Evolutionary conservation across 1,140 invertebrate species (phyloP).

Genomic region (Drosophila parvula): DNA sequence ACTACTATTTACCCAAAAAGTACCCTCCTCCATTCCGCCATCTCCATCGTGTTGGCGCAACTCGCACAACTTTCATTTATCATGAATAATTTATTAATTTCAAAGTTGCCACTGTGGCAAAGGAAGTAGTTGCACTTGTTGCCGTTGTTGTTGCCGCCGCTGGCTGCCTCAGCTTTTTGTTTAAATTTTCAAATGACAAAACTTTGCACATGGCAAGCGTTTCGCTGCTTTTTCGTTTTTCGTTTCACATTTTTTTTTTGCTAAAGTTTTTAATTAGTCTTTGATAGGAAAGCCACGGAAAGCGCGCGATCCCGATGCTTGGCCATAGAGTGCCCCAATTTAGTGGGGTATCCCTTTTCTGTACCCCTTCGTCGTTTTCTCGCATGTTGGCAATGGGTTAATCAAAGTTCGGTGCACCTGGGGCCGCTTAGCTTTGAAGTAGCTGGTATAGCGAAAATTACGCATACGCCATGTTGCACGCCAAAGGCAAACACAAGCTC

Average conservation of each 20-base stretch:
- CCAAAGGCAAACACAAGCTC: conserved; percentile 21
- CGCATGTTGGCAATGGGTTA: conserved; percentile 33
- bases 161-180: conserved; percentile 67
- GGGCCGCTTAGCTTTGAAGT: conserved; percentile 44
- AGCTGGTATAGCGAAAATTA: conserved; percentile 46
- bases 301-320: conserved; percentile 9
- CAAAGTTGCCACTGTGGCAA: conserved; percentile 53
- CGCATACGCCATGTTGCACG: conserved; percentile 68
- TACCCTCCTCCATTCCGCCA: neutral
- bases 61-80: conserved; percentile 62
- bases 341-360: conserved; percentile 30
- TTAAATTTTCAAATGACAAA: conserved; percentile 80
- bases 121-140: conserved; percentile 48
- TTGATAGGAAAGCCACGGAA: conserved; percentile 74
- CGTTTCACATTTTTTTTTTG: conserved; percentile 64
- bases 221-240: neutral
- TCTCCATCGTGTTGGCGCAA: neutral
- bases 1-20: conserved; percentile 23
- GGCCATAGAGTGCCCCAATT: conserved; percentile 31
- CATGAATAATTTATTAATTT: conserved; percentile 70
- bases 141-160: conserved; percentile 45
- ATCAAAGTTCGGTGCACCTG: conserved; percentile 75
- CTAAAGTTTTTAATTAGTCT: conserved; percentile 81
- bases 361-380: neutral
- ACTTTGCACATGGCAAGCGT: conserved; percentile 64